phyloP scores from a whole-genome alignment of 2,797 vertebrate species.

The Chaenodraco wilsoni region DNA sequence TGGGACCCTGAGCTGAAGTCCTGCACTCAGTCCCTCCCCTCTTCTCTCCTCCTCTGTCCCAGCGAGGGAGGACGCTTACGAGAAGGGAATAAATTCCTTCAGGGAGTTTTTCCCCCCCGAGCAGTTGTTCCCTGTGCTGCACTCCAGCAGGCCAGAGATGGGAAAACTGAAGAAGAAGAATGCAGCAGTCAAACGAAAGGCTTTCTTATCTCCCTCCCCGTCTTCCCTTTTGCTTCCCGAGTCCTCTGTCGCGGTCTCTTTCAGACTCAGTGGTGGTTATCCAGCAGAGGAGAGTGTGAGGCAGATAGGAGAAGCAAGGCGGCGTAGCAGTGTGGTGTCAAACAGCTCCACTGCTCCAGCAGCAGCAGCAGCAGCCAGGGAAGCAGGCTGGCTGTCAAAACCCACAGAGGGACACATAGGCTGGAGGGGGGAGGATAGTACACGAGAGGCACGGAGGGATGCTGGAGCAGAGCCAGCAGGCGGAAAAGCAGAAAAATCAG shows the following conservation, averaged over 20 bases:
- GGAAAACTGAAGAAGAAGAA: constrained; percentile 50
- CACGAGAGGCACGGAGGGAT: constrained; percentile 54
- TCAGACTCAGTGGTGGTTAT: constrained; percentile 55
- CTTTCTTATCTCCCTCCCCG: constrained; percentile 39
- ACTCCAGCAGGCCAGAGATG: constrained; percentile 36
- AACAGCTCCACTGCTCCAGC: constrained; percentile 52
- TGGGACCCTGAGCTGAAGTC: constrained; percentile 69
- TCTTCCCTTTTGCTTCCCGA: constrained; percentile 14
- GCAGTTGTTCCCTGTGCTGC: constrained; percentile 43
- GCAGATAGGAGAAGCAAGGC: constrained; percentile 43
- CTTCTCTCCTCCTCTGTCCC: constrained; percentile 74
- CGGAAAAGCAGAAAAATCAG: constrained; percentile 54
- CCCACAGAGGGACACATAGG: constrained; percentile 54
- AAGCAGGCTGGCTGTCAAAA: constrained; percentile 57
- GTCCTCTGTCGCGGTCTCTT: constrained; percentile 49
- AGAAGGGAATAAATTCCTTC: constrained; percentile 58
- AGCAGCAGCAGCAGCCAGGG: constrained; percentile 55
- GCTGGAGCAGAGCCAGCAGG: constrained; percentile 66
- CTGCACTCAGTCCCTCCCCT: constrained; percentile 68
- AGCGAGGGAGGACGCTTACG: constrained; percentile 41
- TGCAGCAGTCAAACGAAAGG: constrained; percentile 51
- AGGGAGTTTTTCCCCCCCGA: constrained; percentile 35
- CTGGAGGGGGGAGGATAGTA: constrained; percentile 44
- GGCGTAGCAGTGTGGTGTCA: constrained; percentile 47
- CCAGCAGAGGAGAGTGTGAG: constrained; percentile 53